phyloP scores from a whole-genome alignment of 2,113 vertebrate genomes.

The Cyanocitta stelleri region DNA sequence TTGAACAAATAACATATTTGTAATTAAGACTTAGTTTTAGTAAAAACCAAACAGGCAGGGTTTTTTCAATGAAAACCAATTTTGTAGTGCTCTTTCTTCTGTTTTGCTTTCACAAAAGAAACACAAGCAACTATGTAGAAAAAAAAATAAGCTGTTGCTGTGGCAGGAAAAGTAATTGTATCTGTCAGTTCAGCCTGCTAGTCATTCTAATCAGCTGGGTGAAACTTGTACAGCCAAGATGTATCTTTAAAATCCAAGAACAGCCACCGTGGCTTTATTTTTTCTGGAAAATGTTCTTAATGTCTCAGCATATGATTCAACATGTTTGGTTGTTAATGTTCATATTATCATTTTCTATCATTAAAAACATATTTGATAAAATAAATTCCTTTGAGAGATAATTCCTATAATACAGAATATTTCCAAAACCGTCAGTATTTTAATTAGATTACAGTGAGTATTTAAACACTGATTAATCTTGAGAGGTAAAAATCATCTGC shows the following conservation, averaged over 20 bases:
- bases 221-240: background rate
- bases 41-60: background rate
- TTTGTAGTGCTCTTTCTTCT: background rate
- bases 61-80: background rate
- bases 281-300: background rate
- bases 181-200: background rate
- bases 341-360: background rate
- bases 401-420: background rate
- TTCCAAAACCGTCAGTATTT: background rate
- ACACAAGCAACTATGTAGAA: background rate
- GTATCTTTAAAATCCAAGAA: background rate
- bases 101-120: background rate
- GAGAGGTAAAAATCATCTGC: background rate
- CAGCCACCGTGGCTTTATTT: background rate
- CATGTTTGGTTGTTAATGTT: background rate
- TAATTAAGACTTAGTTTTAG: background rate
- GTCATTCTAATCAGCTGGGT: background rate
- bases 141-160: background rate
- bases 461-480: background rate
- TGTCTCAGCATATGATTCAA: background rate
- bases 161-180: background rate
- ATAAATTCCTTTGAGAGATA: background rate
- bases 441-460: background rate
- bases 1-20: background rate
- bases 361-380: background rate